Percentiles rank a stretch among this genome's conserved stretches.
Conservation (phyloP, 2,888 invertebrate species). For the Eupithecia dodoneata region DNA sequence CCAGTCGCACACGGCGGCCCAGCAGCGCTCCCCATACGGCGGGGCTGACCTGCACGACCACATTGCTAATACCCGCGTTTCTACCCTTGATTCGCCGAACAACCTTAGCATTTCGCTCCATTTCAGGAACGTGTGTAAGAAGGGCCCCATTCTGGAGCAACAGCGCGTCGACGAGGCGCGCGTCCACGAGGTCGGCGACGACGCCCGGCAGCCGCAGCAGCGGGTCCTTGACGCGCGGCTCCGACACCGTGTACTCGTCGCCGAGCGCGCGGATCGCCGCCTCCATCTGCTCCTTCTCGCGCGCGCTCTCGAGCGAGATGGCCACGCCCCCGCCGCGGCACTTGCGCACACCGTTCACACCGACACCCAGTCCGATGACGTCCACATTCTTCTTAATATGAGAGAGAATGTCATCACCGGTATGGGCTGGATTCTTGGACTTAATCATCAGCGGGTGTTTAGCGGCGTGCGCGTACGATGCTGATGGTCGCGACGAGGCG, state of each 20-base stretch:
- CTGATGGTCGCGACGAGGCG: neutral
- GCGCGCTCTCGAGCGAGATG: neutral
- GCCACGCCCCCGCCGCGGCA: neutral
- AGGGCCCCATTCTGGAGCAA: neutral
- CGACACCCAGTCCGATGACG: too few species aligned
- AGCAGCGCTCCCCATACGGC: neutral
- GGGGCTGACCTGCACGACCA: slow-evolving; percentile 13
- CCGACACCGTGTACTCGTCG: neutral
- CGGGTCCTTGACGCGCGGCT: neutral
- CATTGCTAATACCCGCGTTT: neutral
- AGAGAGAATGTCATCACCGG: too few species aligned
- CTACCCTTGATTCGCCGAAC: neutral
- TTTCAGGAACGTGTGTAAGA: neutral
- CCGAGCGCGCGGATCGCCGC: neutral
- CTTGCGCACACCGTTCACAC: too few species aligned
- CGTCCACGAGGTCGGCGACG: neutral
- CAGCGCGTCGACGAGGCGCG: slow-evolving; percentile 1
- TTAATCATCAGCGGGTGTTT: neutral
- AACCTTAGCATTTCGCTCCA: neutral
- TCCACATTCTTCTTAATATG: too few species aligned
- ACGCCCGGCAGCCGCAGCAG: neutral
- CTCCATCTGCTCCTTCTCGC: neutral
- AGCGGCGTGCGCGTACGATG: neutral
- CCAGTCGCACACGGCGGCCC: slow-evolving; percentile 10
- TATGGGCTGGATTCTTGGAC: too few species aligned